These are phyloP conservation scores for Odobenus rosmarus DNA, from an alignment of 2,113 vertebrate species.

Conservation along the genomic window DNA sequence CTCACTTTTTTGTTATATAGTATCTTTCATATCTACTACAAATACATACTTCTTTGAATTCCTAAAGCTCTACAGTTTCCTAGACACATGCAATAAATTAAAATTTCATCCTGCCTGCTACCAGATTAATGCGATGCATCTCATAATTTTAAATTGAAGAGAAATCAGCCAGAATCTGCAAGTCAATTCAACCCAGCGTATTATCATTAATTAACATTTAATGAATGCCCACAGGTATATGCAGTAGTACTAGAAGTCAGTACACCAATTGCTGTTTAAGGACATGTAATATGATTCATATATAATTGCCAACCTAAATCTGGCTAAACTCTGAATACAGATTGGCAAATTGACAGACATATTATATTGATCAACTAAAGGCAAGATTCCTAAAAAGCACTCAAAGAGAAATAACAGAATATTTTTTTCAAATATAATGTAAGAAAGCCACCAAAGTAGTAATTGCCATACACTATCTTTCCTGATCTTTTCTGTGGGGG, in stretches of 20 bases:
- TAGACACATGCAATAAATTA: constrained; percentile 38
- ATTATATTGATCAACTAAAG: background rate
- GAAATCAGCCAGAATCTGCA: background rate
- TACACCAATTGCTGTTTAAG: background rate
- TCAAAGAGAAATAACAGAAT: background rate
- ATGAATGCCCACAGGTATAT: background rate
- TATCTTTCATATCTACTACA: constrained; percentile 30
- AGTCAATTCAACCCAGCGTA: constrained; percentile 29
- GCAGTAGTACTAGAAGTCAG: background rate
- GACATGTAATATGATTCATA: background rate
- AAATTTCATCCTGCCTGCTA: constrained; percentile 36
- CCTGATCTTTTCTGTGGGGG: background rate
- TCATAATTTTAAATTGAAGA: constrained; percentile 56
- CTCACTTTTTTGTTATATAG: background rate
- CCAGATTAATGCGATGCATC: constrained; percentile 22
- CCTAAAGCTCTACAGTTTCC: background rate
- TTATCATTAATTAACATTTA: constrained; percentile 45
- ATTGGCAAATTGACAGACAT: background rate
- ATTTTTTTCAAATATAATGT: background rate
- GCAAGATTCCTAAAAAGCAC: background rate
- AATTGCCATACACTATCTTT: background rate
- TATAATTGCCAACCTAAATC: background rate
- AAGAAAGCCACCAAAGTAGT: background rate
- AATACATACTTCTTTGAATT: constrained; percentile 54
- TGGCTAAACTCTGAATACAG: background rate